Evolutionary conservation across 1,140 invertebrate species (phyloP).

Genomic region (Bombus confusus): DNA sequence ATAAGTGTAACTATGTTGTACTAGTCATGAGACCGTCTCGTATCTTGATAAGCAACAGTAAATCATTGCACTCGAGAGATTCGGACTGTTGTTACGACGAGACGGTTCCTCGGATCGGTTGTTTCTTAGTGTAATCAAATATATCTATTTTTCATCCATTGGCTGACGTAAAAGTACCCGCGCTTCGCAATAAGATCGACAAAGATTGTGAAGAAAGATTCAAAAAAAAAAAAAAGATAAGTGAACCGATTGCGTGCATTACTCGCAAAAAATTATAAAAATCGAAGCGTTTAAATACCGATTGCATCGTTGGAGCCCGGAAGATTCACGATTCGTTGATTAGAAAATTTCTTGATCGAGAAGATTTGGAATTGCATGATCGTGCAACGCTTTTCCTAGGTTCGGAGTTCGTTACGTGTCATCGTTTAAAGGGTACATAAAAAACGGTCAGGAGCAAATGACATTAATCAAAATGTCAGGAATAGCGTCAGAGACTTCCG

Average conservation of each 20-base stretch:
- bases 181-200: constrained; percentile 24
- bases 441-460: neutral
- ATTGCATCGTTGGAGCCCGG: constrained; percentile 20
- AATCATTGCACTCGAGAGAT: neutral
- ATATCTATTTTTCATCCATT: constrained; percentile 38
- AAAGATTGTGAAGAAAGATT: neutral
- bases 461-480: constrained; percentile 15
- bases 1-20: constrained; percentile 63
- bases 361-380: neutral
- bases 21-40: constrained; percentile 36
- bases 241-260: too few relatives aligned
- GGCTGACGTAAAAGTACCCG: constrained; percentile 24
- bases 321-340: constrained; percentile 12
- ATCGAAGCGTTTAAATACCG: neutral
- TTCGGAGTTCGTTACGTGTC: constrained; percentile 20
- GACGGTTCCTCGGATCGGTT: constrained; percentile 8
- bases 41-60: neutral
- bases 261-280: too few relatives aligned
- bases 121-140: constrained; percentile 40
- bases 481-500: constrained; percentile 17
- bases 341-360: neutral
- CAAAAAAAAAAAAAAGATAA: neutral
- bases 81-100: neutral
- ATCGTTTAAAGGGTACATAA: neutral
- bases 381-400: constrained; percentile 12